These are phyloP conservation scores for Branchinecta sandiegonensis DNA, from an alignment of 2,888 invertebrate species.

Conservation along the genomic window DNA sequence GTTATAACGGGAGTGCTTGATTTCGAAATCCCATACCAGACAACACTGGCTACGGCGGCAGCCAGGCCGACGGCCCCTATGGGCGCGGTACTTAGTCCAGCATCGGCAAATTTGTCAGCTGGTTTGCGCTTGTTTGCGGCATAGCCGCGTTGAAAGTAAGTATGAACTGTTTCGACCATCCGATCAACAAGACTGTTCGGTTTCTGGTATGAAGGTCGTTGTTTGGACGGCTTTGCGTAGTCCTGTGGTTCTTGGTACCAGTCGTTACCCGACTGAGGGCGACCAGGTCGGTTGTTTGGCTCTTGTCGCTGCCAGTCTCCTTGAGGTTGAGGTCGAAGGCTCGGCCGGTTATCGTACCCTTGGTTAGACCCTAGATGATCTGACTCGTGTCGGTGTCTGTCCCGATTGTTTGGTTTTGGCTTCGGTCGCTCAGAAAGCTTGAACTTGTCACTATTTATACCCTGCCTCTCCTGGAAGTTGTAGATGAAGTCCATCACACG, in stretches of 20 bases:
- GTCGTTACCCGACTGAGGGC: neutral
- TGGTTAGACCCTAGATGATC: neutral
- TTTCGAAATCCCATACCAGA: slow-evolving; percentile 20
- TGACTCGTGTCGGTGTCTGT: neutral
- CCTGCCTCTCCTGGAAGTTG: slow-evolving; percentile 8
- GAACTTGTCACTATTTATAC: neutral
- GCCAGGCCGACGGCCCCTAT: slow-evolving; percentile 17
- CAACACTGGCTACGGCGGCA: slow-evolving; percentile 16
- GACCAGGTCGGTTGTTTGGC: neutral
- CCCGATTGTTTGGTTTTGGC: neutral
- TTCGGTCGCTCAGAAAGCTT: neutral
- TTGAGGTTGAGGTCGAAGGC: too few relatives aligned
- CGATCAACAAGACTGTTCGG: slow-evolving; percentile 1
- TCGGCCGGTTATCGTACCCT: neutral
- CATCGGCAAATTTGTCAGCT: slow-evolving; percentile 2
- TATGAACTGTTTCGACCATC: slow-evolving; percentile 6
- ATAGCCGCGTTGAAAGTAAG: slow-evolving; percentile 9
- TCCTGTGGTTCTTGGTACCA: neutral
- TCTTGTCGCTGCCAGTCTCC: neutral
- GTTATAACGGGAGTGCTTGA: slow-evolving; percentile 21
- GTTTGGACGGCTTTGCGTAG: neutral
- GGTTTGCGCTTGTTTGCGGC: neutral
- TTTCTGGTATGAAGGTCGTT: neutral
- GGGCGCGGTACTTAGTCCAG: slow-evolving; percentile 10
- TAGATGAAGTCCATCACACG: neutral